Evolutionary conservation across 2,113 vertebrate genomes (phyloP).

Genomic region (Phoxinus phoxinus): DNA sequence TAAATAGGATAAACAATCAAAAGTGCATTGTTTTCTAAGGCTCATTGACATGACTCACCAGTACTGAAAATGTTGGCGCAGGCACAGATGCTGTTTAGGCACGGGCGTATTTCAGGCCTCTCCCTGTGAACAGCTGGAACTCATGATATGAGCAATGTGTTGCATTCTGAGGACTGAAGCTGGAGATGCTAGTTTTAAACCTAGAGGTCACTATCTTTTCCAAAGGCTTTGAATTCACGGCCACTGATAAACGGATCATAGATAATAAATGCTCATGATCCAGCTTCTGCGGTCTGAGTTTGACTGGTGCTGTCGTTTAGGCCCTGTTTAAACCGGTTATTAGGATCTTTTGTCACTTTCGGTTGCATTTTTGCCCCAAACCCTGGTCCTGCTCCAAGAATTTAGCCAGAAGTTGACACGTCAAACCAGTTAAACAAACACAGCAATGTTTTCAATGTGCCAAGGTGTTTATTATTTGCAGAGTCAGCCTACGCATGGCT

Average conservation of each 20-base stretch:
- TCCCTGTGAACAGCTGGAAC: slow-evolving; percentile 44
- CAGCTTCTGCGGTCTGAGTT: background rate
- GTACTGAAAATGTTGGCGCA: background rate
- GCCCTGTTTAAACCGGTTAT: background rate
- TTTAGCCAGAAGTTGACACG: background rate
- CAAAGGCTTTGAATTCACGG: background rate
- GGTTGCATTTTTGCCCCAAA: background rate
- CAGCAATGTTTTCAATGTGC: background rate
- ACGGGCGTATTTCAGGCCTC: slow-evolving; percentile 8
- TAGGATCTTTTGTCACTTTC: background rate
- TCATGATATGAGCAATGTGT: background rate
- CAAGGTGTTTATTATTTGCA: background rate
- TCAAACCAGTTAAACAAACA: background rate
- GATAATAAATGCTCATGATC: background rate
- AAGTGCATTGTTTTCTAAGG: background rate
- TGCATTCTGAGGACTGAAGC: background rate
- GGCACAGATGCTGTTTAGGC: slow-evolving; percentile 25
- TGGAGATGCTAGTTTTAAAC: background rate
- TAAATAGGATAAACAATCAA: slow-evolving; percentile 14
- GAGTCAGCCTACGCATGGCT: background rate
- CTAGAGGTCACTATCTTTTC: background rate
- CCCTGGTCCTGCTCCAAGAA: background rate
- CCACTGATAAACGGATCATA: background rate
- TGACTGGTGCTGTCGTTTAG: background rate
- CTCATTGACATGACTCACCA: slow-evolving; percentile 23